phyloP scores from a whole-genome alignment of 2,888 invertebrate genomes.

The Formica aserva region DNA sequence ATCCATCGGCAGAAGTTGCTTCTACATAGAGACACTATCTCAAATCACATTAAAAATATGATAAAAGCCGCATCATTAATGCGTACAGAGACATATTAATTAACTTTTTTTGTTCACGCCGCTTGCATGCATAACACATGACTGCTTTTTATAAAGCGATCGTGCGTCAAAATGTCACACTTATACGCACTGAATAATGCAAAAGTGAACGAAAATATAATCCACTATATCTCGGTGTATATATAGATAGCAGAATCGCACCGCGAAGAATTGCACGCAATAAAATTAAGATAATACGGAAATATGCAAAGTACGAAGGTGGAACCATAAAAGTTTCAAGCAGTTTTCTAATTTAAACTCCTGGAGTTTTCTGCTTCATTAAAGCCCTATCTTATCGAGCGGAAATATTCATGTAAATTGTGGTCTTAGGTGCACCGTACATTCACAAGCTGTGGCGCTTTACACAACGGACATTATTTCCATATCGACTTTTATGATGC shows the following conservation, averaged over 20 bases:
- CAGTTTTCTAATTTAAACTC: constrained; percentile 72
- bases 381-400: constrained; percentile 59
- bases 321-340: constrained; percentile 66
- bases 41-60: not conserved
- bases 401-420: constrained; percentile 68
- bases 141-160: constrained; percentile 33
- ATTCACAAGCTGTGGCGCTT: constrained; percentile 40
- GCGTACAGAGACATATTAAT: constrained; percentile 37
- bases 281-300: constrained; percentile 61
- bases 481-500: constrained; percentile 48
- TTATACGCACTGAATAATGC: constrained; percentile 52
- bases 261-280: constrained; percentile 59
- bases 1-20: too few relatives aligned
- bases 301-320: constrained; percentile 48
- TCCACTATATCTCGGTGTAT: constrained; percentile 45
- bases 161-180: constrained; percentile 4
- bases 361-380: constrained; percentile 60
- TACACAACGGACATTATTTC: constrained; percentile 44
- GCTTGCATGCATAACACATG: constrained; percentile 44
- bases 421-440: constrained; percentile 43
- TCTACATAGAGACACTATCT: not conserved
- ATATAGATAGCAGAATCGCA: constrained; percentile 58
- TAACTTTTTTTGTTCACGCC: constrained; percentile 35
- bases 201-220: constrained; percentile 58
- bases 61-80: constrained; percentile 31